These are phyloP conservation scores for Aethina tumida DNA, from an alignment of 1,140 invertebrate genomes.

Conservation along the genomic window DNA sequence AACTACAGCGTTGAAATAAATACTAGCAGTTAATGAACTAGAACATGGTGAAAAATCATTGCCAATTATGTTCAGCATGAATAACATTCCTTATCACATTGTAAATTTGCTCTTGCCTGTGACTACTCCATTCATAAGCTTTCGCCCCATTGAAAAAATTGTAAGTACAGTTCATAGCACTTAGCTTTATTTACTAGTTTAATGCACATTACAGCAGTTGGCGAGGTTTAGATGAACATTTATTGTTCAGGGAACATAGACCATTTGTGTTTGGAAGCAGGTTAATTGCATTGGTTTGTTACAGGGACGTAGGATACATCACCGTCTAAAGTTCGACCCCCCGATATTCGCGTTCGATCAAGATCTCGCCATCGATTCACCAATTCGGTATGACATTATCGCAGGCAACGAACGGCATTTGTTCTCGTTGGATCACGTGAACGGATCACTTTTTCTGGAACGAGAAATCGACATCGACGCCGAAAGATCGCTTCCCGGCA, in stretches of 20 bases:
- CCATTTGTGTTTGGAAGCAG: background rate
- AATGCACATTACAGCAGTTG: no score
- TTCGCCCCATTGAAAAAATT: no score
- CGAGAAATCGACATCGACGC: slow-evolving; percentile 69
- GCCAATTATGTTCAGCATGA: no score
- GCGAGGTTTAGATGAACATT: no score
- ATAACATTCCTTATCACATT: no score
- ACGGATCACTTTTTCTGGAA: slow-evolving; percentile 65
- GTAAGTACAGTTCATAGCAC: no score
- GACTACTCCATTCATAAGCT: no score
- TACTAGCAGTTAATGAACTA: no score
- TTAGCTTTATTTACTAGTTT: no score
- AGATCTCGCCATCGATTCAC: slow-evolving; percentile 56
- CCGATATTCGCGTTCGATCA: slow-evolving; percentile 68
- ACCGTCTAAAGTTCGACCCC: slow-evolving; percentile 55
- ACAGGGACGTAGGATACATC: slow-evolving; percentile 55
- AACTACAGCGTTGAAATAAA: no score
- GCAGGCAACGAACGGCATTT: slow-evolving; percentile 62
- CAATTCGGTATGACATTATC: slow-evolving; percentile 62
- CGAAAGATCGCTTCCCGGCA: slow-evolving; percentile 52
- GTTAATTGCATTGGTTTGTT: slow-evolving; percentile 11
- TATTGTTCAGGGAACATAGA: background rate
- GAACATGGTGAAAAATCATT: no score
- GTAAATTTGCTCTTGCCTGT: no score
- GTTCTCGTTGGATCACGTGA: slow-evolving; percentile 60